A percentile compares a stretch with the other conserved stretches of the same genome.
Conservation (phyloP, 2,888 invertebrate species). For the Drosophila meridionalis region DNA sequence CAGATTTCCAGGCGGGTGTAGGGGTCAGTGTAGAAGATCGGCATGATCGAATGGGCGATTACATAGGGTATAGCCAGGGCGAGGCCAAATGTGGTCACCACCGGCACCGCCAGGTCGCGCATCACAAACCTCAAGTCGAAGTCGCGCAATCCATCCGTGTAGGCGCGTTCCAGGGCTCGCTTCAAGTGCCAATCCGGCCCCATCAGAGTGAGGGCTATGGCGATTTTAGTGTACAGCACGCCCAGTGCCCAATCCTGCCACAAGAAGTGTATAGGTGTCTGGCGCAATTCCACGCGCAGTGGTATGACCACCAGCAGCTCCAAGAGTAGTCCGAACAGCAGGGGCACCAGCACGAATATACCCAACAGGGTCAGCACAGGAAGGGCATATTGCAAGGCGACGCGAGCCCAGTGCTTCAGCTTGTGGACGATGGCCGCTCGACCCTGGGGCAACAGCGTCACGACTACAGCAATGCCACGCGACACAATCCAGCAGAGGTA, state of each 20-base stretch:
- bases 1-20: conserved; percentile 91
- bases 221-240: conserved; percentile 98
- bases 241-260: conserved; percentile 99
- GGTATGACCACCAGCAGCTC: conserved; percentile 97
- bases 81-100: conserved; percentile 94
- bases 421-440: conserved; percentile 90
- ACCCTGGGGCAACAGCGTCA: conserved; percentile 96
- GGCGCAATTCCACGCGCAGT: conserved; percentile 94
- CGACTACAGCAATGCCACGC: conserved; percentile 91
- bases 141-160: conserved; percentile 96
- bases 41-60: conserved; percentile 91
- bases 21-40: conserved; percentile 88
- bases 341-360: conserved; percentile 94
- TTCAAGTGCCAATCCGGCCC: conserved; percentile 98
- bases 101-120: conserved; percentile 94
- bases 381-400: conserved; percentile 91
- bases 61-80: conserved; percentile 97
- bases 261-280: conserved; percentile 94
- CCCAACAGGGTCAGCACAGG: conserved; percentile 89
- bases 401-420: conserved; percentile 89
- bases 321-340: conserved; percentile 95
- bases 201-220: conserved; percentile 98
- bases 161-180: conserved; percentile 95
- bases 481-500: conserved; percentile 98
- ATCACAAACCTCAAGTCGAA: conserved; percentile 96